These are phyloP conservation scores for Cephalopachus bancanus DNA, from an alignment of 2,797 vertebrate genomes.

Conservation along the genomic window DNA sequence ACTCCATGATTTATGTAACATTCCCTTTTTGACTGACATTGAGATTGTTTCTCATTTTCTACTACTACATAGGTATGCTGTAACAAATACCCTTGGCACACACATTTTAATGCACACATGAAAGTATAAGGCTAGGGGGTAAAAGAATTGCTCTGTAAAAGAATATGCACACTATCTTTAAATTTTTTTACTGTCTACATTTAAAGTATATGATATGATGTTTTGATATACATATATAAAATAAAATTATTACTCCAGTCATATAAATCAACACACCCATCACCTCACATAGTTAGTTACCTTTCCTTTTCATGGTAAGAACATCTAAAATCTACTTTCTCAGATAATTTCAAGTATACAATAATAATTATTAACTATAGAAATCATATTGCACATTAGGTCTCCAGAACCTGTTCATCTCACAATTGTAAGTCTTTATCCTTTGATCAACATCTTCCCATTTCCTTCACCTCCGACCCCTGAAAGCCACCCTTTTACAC, in stretches of 20 bases:
- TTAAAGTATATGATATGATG: not conserved
- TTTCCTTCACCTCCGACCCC: too few species aligned
- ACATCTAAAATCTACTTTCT: not conserved
- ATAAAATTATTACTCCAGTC: not conserved
- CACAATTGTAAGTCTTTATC: not conserved
- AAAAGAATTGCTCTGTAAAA: not conserved
- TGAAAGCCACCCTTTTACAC: not conserved
- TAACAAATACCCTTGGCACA: not conserved
- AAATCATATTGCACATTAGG: not conserved
- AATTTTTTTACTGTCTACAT: not conserved
- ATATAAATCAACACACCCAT: not conserved
- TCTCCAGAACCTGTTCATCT: not conserved
- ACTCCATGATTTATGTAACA: not conserved
- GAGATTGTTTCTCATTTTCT: not conserved
- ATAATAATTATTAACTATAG: too few species aligned
- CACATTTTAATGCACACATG: not conserved
- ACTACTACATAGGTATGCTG: not conserved
- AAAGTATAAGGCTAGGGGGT: not conserved
- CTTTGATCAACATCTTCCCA: not conserved
- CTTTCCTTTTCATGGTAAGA: not conserved
- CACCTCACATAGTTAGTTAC: not conserved
- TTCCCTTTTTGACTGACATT: not conserved
- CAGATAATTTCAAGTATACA: not conserved
- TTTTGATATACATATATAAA: not conserved
- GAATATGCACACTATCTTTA: not conserved